phyloP scores from a whole-genome alignment of 2,113 vertebrate genomes.

The Tympanuchus pallidicinctus region DNA sequence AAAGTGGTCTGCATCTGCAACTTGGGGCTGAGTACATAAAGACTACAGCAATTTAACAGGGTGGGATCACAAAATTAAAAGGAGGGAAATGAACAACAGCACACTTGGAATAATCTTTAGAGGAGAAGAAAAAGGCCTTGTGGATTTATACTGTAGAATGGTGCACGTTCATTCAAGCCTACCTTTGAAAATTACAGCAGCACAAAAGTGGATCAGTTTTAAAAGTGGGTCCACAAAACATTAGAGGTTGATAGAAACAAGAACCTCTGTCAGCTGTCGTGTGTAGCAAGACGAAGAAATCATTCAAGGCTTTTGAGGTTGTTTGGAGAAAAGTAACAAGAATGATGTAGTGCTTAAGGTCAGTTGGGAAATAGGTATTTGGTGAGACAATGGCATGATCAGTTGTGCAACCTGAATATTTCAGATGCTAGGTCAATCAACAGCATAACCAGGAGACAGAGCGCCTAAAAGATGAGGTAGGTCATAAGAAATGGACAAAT shows the following conservation, averaged over 20 bases:
- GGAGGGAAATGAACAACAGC: neutral
- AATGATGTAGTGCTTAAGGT: neutral
- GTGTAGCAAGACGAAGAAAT: neutral
- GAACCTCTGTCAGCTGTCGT: neutral
- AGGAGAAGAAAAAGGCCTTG: neutral
- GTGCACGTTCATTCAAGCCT: neutral
- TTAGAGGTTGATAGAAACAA: neutral
- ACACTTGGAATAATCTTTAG: neutral
- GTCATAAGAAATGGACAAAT: neutral
- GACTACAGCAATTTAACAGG: neutral
- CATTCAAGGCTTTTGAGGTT: neutral
- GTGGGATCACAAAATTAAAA: neutral
- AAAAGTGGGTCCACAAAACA: neutral
- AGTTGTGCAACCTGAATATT: neutral
- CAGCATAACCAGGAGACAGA: neutral
- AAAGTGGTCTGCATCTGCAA: neutral
- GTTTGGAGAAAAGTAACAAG: neutral
- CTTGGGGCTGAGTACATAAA: neutral
- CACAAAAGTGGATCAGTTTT: neutral
- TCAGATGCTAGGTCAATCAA: neutral
- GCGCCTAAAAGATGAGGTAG: neutral
- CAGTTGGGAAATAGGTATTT: accelerated
- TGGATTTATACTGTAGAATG: neutral
- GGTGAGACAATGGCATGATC: neutral
- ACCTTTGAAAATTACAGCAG: neutral